These are phyloP conservation scores for Xanthia togata DNA, from an alignment of 2,888 invertebrate species.

Conservation along the genomic window DNA sequence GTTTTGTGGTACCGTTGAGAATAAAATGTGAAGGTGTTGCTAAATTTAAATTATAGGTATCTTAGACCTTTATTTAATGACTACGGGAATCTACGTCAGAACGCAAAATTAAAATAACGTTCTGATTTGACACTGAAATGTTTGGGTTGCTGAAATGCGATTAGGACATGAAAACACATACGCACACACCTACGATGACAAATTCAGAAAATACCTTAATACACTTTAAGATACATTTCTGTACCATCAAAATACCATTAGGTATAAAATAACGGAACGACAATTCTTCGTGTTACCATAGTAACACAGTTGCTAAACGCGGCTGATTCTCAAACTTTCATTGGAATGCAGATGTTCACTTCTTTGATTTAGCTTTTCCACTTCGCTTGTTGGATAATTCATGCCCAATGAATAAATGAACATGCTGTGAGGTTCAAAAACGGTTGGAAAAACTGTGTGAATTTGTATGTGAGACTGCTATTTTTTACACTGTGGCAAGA, in stretches of 20 bases:
- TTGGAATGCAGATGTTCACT: slow-evolving; percentile 67
- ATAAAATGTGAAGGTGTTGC: slow-evolving; percentile 9
- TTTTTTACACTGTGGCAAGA: slow-evolving; percentile 26
- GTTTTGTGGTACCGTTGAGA: slow-evolving; percentile 17
- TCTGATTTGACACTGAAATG: neutral
- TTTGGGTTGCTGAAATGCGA: neutral
- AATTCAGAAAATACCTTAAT: neutral
- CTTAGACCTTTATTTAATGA: neutral
- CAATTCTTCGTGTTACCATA: slow-evolving; percentile 47
- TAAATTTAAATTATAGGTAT: neutral
- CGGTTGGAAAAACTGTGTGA: slow-evolving; percentile 52
- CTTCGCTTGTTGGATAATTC: slow-evolving; percentile 65
- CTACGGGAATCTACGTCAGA: too few species aligned
- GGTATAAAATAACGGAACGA: slow-evolving; percentile 26
- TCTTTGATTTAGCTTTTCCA: slow-evolving; percentile 65
- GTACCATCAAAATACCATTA: neutral
- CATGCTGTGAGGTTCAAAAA: slow-evolving; percentile 52
- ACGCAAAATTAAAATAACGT: neutral
- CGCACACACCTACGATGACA: neutral
- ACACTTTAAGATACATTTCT: neutral
- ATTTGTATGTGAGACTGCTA: slow-evolving; percentile 41
- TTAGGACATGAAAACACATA: neutral
- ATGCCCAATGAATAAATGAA: slow-evolving; percentile 62
- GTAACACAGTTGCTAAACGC: slow-evolving; percentile 44
- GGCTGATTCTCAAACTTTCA: slow-evolving; percentile 64